Conservation (phyloP, 2,113 vertebrate species). For the Xenopus laevis region DNA sequence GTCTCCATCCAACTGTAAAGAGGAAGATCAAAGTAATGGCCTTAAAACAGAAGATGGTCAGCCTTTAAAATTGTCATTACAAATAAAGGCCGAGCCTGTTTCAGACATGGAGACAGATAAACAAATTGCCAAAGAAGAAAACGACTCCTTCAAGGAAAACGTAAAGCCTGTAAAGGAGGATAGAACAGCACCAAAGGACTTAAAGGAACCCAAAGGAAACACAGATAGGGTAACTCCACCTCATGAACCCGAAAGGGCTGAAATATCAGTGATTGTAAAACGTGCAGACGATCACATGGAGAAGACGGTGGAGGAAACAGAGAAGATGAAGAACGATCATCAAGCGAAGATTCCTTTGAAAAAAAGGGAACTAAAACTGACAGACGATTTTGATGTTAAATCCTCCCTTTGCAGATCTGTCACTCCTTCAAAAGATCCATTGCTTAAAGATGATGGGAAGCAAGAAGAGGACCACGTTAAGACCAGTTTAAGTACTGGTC, state of each 20-base stretch:
- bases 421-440: conserved; percentile 75
- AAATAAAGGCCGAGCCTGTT: conserved; percentile 68
- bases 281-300: conserved; percentile 71
- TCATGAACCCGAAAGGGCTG: conserved; percentile 64
- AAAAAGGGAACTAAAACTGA: conserved; percentile 91
- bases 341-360: conserved; percentile 97
- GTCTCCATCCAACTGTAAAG: conserved; percentile 39
- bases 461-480: conserved; percentile 67
- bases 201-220: conserved; percentile 61
- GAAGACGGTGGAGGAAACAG: conserved; percentile 71
- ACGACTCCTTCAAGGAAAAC: conserved; percentile 72
- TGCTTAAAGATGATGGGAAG: conserved; percentile 69
- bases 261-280: conserved; percentile 66
- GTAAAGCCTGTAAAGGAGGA: conserved; percentile 71
- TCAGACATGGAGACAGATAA: conserved; percentile 57
- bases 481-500: conserved; percentile 54
- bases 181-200: conserved; percentile 67
- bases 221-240: conserved; percentile 57
- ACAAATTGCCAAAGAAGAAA: conserved; percentile 66
- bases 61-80: conserved; percentile 67
- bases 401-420: conserved; percentile 72
- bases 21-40: conserved; percentile 44
- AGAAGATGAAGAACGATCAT: conserved; percentile 87
- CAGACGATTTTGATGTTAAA: conserved; percentile 79
- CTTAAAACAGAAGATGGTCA: conserved; percentile 64